A percentile compares a stretch with the other conserved stretches of the same genome.
Evolutionary conservation across 2,113 vertebrate genomes (phyloP).

Genomic region (Girardinichthys multiradiatus): DNA sequence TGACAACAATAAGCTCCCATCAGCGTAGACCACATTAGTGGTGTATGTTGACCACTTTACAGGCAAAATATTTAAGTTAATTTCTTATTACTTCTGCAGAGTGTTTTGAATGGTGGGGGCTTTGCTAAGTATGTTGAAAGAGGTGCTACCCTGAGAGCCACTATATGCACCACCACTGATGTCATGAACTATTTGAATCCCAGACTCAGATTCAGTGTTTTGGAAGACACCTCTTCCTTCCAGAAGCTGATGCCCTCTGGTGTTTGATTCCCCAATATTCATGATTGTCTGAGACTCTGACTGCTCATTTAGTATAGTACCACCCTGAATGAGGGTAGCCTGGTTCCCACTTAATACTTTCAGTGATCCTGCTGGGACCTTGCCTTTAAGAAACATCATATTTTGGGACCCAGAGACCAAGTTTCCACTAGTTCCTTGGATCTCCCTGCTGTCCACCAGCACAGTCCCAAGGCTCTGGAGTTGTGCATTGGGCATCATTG

Average conservation of each 20-base stretch:
- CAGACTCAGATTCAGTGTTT: conserved; percentile 27
- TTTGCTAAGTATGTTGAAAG: conserved; percentile 25
- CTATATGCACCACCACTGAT: conserved; percentile 27
- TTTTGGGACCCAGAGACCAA: conserved; percentile 65
- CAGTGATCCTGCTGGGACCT: conserved; percentile 37
- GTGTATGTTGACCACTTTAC: not conserved
- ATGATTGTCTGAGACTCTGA: conserved; percentile 60
- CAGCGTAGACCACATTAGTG: not conserved
- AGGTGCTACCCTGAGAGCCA: conserved; percentile 12
- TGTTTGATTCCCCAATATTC: conserved; percentile 42
- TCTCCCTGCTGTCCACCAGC: conserved; percentile 33
- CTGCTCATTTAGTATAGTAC: conserved; percentile 34
- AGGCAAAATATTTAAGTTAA: not conserved
- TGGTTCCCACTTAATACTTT: conserved; percentile 54
- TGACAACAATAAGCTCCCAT: not conserved
- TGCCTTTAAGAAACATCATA: conserved; percentile 65
- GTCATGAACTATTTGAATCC: conserved; percentile 33
- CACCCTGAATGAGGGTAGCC: conserved; percentile 21
- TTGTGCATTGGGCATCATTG: conserved; percentile 31
- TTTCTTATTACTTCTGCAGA: conserved; percentile 30
- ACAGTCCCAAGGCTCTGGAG: conserved; percentile 19
- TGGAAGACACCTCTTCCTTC: conserved; percentile 21
- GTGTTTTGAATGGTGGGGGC: conserved; percentile 12
- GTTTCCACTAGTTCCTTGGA: conserved; percentile 17
- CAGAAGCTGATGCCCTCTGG: conserved; percentile 31